Evolutionary conservation across 2,113 vertebrate genomes (phyloP).

Genomic region (Anhinga rufa): DNA sequence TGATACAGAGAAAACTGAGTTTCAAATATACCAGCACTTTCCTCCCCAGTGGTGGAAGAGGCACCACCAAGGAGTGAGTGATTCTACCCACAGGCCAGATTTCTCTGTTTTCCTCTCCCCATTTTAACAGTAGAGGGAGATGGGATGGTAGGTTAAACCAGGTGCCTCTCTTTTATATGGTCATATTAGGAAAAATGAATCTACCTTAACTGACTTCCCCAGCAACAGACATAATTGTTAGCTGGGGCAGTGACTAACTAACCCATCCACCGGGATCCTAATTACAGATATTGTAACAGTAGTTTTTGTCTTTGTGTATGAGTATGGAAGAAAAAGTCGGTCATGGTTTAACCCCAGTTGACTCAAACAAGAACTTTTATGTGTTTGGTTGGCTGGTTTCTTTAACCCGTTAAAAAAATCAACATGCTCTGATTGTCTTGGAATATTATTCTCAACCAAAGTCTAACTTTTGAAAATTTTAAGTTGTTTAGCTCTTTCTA

Average conservation of each 20-base stretch:
- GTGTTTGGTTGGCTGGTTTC: background rate
- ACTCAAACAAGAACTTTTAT: background rate
- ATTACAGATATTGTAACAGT: background rate
- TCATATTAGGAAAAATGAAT: background rate
- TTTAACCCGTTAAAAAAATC: background rate
- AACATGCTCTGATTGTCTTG: background rate
- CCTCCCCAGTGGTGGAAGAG: background rate
- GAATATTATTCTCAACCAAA: background rate
- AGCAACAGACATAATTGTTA: background rate
- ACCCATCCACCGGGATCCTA: background rate
- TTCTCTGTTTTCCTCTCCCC: background rate
- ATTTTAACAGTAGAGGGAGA: background rate
- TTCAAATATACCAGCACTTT: background rate
- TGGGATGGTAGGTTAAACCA: background rate
- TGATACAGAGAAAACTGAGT: background rate
- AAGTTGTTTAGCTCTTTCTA: background rate
- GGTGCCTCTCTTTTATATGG: background rate
- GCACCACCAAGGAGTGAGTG: background rate
- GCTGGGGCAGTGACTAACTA: background rate
- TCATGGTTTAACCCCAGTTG: background rate
- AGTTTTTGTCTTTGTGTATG: background rate
- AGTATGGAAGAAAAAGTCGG: background rate
- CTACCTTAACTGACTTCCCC: background rate
- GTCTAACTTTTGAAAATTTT: background rate
- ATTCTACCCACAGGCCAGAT: background rate